Evolutionary conservation across 2,797 vertebrate species (phyloP), one percentile per base, ranked within the genome.

Genomic region (Heteromormyrus szaboi): DNA sequence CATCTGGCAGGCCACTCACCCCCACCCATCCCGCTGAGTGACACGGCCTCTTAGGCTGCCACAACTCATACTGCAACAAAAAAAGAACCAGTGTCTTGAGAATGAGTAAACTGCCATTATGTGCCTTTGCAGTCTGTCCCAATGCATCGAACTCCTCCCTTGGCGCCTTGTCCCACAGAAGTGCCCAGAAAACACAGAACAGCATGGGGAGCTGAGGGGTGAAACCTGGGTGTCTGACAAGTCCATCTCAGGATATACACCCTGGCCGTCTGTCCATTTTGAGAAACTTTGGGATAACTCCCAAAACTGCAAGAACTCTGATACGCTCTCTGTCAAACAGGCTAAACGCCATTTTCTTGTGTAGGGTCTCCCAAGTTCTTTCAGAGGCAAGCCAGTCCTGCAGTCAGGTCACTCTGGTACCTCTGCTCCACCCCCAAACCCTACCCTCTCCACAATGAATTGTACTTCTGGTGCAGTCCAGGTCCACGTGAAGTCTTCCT

Each of bases 101-200:
- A 91, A 93, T 92, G 95, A 96, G 94, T 93, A 94, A 59, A 51
- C 93, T 91, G 89, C 93, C 79, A 90, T 79, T 90, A 90, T 72
- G 48, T 33, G 29, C 90, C 90, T 90, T 87, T 92, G 87, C 59
- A 50, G 81, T 84, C 81, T 84, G 81, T 50, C 81, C n/a, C 81
- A 84, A 22, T 87, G 88, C 83, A 91, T 90, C 85, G 83, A 6
- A 48, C 88, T 90, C 87, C 87, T 81, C 79, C 41, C 89, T 79
- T 54, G 81, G 85, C 59, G 29, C 90, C 89, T 88, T 91, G 92
- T 37, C 84, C 72, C 88, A 92, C 88, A 88, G 53, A 88, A 91
- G 85, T 50, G 7, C 53, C 88, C 90, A 68, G 88, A 89, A 93
- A 93, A 88, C 83, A 29, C 51, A 59, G 50, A 86, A 8, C 12